These are phyloP conservation scores for Thelaira solivaga DNA, from an alignment of 2,888 invertebrate species.

Conservation along the genomic window DNA sequence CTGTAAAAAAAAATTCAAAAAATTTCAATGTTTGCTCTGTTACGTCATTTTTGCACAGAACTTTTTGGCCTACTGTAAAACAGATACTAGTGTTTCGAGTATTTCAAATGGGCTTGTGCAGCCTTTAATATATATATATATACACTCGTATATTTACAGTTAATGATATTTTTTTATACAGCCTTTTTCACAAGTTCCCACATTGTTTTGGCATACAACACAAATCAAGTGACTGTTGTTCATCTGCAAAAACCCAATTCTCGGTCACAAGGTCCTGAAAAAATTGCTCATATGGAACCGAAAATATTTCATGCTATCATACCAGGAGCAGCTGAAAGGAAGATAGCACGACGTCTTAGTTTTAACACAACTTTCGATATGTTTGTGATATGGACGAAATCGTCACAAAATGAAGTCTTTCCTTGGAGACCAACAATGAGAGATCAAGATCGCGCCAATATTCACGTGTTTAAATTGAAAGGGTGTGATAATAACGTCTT, in stretches of 20 bases:
- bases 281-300: conserved; percentile 83
- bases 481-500: conserved; percentile 78
- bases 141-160: conserved; percentile 31
- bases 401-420: conserved; percentile 89
- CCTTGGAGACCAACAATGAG: conserved; percentile 93
- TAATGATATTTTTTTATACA: conserved; percentile 73
- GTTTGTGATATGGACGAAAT: conserved; percentile 91
- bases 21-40: too few species aligned
- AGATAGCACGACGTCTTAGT: conserved; percentile 73
- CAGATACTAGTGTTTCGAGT: too few species aligned
- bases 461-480: conserved; percentile 87
- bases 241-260: conserved; percentile 81
- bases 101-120: too few species aligned
- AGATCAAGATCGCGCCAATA: conserved; percentile 91
- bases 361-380: conserved; percentile 76
- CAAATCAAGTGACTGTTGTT: conserved; percentile 83
- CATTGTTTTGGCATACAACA: conserved; percentile 84
- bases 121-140: too few species aligned
- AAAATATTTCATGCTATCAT: conserved; percentile 79
- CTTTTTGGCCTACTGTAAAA: too few species aligned
- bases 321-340: conserved; percentile 74
- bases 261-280: conserved; percentile 79
- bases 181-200: conserved; percentile 83
- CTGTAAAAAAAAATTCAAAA: too few species aligned
- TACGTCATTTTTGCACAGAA: too few species aligned